Percentiles rank a stretch among this genome's conserved stretches.
phyloP scores from a whole-genome alignment of 2,113 vertebrate genomes.

The Eidolon helvum region DNA sequence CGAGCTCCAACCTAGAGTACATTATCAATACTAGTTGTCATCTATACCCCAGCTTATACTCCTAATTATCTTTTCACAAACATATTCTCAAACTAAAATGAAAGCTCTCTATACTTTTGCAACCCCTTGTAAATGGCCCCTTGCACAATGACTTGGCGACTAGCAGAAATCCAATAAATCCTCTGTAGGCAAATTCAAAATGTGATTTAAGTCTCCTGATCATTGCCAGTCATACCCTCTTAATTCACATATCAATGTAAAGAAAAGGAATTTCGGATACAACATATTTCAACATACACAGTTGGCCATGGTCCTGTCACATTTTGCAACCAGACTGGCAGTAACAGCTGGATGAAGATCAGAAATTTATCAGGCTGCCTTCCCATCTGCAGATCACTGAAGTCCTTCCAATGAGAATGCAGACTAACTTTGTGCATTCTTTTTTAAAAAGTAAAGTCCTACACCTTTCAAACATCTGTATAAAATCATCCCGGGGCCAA shows the following conservation, averaged over 20 bases:
- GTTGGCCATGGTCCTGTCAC: constrained; percentile 15
- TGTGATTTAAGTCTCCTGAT: constrained; percentile 8
- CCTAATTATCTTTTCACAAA: not conserved
- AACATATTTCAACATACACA: constrained; percentile 39
- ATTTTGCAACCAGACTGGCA: constrained; percentile 68
- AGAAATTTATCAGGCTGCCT: constrained; percentile 50
- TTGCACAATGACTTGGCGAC: not conserved
- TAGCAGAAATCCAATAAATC: constrained; percentile 34
- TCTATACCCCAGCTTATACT: not conserved
- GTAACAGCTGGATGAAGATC: constrained; percentile 51
- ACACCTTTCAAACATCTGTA: constrained; percentile 14
- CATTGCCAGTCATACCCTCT: not conserved
- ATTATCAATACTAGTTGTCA: not conserved
- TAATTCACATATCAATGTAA: not conserved
- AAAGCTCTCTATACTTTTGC: not conserved
- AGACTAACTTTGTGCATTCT: not conserved
- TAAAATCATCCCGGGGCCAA: not conserved
- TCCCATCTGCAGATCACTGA: constrained; percentile 4
- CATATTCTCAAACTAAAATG: not conserved
- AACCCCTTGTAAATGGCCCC: not conserved
- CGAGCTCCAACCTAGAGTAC: not conserved
- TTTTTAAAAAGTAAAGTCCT: not conserved
- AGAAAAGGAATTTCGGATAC: constrained; percentile 30
- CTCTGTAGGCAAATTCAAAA: constrained; percentile 21
- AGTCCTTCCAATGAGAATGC: constrained; percentile 27